phyloP scores from a whole-genome alignment of 2,797 vertebrate genomes.

The Eulemur mongoz region DNA sequence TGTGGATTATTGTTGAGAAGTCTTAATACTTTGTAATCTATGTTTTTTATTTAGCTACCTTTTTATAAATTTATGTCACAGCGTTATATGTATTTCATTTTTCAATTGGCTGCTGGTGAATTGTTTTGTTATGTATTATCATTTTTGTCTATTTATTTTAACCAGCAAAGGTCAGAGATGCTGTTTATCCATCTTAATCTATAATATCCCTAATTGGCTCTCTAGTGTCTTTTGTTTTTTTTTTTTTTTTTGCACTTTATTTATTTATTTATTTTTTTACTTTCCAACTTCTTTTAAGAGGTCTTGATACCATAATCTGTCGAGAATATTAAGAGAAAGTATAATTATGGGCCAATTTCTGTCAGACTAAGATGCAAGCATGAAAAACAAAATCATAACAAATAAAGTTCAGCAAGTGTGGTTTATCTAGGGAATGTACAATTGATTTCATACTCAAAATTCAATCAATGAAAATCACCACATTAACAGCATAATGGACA shows the following conservation, averaged over 20 bases:
- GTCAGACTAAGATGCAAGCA: background rate
- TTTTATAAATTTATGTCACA: background rate
- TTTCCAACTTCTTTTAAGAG: background rate
- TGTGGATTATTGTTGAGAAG: background rate
- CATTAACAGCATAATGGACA: background rate
- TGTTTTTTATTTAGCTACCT: background rate
- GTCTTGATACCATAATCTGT: background rate
- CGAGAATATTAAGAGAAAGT: background rate
- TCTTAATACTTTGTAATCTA: background rate
- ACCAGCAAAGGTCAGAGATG: background rate
- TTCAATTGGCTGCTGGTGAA: background rate
- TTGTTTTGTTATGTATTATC: background rate
- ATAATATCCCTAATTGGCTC: background rate
- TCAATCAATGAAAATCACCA: background rate
- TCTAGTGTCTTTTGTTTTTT: too few relatives aligned
- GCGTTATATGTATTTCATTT: background rate
- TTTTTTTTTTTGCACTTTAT: too few relatives aligned
- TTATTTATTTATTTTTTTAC: background rate
- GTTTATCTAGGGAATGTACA: background rate
- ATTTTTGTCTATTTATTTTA: background rate
- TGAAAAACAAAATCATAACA: slow-evolving; percentile 12
- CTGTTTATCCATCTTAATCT: background rate
- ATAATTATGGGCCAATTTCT: slow-evolving; percentile 29
- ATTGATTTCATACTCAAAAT: background rate
- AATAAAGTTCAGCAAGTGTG: background rate